A percentile compares a stretch with the other conserved stretches of the same genome.
Evolutionary conservation across 2,113 vertebrate species (phyloP).

Genomic region (Arothron firmamentum): DNA sequence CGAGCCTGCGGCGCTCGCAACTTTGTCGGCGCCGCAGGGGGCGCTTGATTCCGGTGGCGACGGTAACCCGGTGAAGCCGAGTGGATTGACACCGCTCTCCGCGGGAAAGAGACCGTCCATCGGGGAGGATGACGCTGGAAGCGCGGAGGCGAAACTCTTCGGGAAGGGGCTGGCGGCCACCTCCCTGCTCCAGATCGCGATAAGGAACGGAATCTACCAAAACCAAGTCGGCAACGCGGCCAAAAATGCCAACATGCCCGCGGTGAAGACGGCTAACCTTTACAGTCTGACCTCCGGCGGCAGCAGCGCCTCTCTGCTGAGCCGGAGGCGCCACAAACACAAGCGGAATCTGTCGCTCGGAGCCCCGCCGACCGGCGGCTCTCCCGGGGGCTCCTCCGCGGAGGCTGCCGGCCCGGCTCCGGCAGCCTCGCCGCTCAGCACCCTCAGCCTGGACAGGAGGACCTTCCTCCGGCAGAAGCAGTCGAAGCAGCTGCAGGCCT

Average conservation of each 20-base stretch:
- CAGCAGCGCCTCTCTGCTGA: constrained; percentile 71
- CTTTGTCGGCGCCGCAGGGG: constrained; percentile 39
- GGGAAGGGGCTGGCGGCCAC: constrained; percentile 66
- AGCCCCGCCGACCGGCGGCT: constrained; percentile 57
- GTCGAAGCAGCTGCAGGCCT: constrained; percentile 80
- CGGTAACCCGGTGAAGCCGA: constrained; percentile 32
- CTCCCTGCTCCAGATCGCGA: constrained; percentile 72
- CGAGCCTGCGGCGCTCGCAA: constrained; percentile 29
- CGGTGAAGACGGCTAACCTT: constrained; percentile 51
- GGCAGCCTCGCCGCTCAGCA: constrained; percentile 70
- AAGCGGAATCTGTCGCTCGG: constrained; percentile 81
- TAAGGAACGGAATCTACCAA: constrained; percentile 70
- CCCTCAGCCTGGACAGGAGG: constrained; percentile 85
- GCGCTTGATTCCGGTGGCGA: constrained; percentile 30
- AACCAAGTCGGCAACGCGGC: constrained; percentile 62
- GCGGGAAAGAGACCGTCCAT: constrained; percentile 61
- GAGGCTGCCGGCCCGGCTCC: constrained; percentile 48
- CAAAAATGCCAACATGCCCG: constrained; percentile 44
- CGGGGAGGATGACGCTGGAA: constrained; percentile 63
- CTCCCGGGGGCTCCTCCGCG: constrained; percentile 34
- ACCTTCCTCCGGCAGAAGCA: constrained; percentile 79
- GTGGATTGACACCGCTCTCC: constrained; percentile 35
- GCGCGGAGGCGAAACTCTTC: constrained; percentile 68
- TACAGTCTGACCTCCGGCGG: constrained; percentile 46
- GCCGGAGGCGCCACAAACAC: constrained; percentile 73